Percentiles rank a stretch among this genome's conserved stretches.
phyloP scores from a whole-genome alignment of 1,140 invertebrate genomes.

The Whitmania pigra region DNA sequence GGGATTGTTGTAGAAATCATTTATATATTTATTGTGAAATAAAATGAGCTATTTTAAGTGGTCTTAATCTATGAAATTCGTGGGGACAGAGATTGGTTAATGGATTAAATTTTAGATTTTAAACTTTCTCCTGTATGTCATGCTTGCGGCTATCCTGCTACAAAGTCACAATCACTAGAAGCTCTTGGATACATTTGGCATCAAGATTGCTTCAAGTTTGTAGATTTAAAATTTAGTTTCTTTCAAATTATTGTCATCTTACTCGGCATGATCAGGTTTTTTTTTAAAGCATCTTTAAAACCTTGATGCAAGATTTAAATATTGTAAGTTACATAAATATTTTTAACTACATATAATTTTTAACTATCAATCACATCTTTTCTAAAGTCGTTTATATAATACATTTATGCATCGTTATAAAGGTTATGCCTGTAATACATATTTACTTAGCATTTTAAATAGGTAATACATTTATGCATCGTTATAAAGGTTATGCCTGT shows the following conservation, averaged over 20 bases:
- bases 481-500: no score
- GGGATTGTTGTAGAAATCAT: no score
- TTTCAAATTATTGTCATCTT: neutral
- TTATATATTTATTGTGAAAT: no score
- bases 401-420: neutral
- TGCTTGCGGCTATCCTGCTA: neutral
- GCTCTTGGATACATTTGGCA: conserved; percentile 2
- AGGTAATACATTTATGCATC: no score
- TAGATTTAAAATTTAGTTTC: neutral
- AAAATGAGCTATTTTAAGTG: no score
- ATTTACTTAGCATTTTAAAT: no score
- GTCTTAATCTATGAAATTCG: no score
- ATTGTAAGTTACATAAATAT: neutral
- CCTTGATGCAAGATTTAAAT: neutral
- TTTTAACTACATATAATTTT: neutral
- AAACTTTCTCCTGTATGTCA: no score
- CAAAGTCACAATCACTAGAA: neutral
- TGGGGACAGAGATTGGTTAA: no score
- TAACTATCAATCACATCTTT: neutral
- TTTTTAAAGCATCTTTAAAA: no score
- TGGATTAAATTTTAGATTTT: no score
- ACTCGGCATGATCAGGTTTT: neutral
- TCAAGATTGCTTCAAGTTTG: conserved; percentile 7
- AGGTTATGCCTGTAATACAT: no score
- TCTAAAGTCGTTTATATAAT: neutral